Evolutionary conservation across 2,797 vertebrate species (phyloP).

Genomic region (Pangasius djambal): DNA sequence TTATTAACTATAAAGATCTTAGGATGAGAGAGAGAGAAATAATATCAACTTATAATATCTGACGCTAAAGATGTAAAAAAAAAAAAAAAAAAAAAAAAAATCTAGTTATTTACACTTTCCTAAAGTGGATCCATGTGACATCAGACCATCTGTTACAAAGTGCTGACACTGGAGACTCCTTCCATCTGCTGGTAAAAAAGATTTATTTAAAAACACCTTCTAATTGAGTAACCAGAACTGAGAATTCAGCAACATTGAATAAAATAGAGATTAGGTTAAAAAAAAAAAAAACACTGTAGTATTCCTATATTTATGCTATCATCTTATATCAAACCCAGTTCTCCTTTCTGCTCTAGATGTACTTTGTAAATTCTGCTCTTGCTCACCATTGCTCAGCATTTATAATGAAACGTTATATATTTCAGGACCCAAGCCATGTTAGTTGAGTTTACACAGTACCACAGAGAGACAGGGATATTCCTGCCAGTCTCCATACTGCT

Average conservation of each 20-base stretch:
- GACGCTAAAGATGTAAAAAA: not conserved
- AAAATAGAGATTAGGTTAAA: not conserved
- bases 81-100: not conserved
- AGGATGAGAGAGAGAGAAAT: not conserved
- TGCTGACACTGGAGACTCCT: not conserved
- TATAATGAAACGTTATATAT: not conserved
- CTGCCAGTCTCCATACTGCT: conserved; percentile 71
- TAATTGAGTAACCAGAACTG: not conserved
- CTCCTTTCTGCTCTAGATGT: not conserved
- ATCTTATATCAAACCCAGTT: not conserved
- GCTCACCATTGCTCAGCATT: not conserved
- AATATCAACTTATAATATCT: too few relatives aligned
- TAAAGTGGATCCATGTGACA: not conserved
- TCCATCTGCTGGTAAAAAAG: not conserved
- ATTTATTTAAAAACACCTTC: not conserved
- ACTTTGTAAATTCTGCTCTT: not conserved
- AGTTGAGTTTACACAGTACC: conserved; percentile 78
- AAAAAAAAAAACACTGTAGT: not conserved
- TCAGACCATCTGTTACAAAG: not conserved
- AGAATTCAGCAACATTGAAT: not conserved
- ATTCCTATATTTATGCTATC: too few relatives aligned
- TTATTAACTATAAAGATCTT: not conserved
- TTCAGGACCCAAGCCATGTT: conserved; percentile 68
- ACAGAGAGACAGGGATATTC: conserved; percentile 72
- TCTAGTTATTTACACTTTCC: not conserved